These are phyloP conservation scores for Etheostoma cragini DNA, from an alignment of 2,113 vertebrate species.

Conservation along the genomic window DNA sequence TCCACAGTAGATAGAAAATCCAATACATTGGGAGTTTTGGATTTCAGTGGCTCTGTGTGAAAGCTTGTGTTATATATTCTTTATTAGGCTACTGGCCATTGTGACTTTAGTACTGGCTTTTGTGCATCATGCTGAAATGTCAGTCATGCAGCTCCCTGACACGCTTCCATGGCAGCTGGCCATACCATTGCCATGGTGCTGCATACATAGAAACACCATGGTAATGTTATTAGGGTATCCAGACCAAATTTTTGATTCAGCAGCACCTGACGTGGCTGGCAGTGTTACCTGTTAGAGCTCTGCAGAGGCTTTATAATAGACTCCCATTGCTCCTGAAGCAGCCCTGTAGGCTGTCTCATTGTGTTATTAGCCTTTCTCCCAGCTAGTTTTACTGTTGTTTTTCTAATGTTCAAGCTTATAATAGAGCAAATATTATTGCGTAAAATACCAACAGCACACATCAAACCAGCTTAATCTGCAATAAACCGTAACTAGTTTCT, in stretches of 20 bases:
- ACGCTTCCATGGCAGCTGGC: constrained; percentile 40
- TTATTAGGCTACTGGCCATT: constrained; percentile 60
- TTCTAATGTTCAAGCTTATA: constrained; percentile 33
- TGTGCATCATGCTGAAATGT: constrained; percentile 61
- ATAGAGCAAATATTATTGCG: constrained; percentile 33
- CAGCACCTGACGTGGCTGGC: constrained; percentile 67
- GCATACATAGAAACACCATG: constrained; percentile 55
- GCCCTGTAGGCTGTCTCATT: constrained; percentile 58
- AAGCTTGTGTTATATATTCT: constrained; percentile 52
- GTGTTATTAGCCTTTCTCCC: constrained; percentile 58
- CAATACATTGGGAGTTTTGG: constrained; percentile 66
- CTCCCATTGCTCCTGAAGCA: constrained; percentile 69
- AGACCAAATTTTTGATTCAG: constrained; percentile 64
- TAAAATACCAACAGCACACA: constrained; percentile 14
- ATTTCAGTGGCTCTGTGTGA: constrained; percentile 53
- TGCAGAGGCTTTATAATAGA: constrained; percentile 72
- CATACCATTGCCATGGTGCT: constrained; percentile 46
- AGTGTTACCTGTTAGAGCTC: constrained; percentile 76
- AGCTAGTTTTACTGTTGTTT: constrained; percentile 40
- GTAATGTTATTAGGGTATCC: constrained; percentile 67
- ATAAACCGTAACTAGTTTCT: constrained; percentile 24
- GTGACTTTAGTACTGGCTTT: constrained; percentile 52
- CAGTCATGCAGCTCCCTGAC: constrained; percentile 41
- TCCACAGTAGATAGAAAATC: constrained; percentile 65
- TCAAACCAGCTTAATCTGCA: constrained; percentile 13